Evolutionary conservation across 2,797 vertebrate genomes (phyloP).

Genomic region (Amazonetta brasiliensis): DNA sequence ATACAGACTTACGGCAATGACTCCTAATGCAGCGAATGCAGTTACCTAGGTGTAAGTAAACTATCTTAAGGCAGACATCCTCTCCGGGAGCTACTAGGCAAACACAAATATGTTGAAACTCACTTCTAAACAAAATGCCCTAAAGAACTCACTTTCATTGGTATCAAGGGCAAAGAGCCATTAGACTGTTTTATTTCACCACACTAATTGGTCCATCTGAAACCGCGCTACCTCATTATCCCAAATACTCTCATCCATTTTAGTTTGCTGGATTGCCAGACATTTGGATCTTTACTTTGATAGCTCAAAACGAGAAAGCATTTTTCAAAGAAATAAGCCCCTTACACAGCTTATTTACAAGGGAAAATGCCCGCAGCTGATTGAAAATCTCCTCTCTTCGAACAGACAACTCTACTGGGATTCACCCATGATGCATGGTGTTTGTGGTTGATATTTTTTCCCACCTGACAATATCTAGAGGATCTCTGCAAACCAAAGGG

Average conservation of each 20-base stretch:
- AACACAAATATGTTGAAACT: neutral
- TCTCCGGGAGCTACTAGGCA: neutral
- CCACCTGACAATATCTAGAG: no score
- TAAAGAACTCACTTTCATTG: neutral
- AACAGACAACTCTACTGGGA: neutral
- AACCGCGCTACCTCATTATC: neutral
- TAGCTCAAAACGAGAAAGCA: neutral
- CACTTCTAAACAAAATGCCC: neutral
- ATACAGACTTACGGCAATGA: neutral
- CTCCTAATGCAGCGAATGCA: neutral
- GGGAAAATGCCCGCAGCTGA: neutral
- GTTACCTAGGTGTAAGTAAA: neutral
- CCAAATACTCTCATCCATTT: neutral
- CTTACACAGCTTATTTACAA: neutral
- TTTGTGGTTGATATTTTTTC: neutral
- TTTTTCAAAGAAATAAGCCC: neutral
- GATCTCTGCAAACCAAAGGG: neutral
- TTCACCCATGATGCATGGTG: neutral
- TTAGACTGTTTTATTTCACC: neutral
- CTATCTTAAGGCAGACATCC: neutral
- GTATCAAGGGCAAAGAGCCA: neutral
- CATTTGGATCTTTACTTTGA: neutral
- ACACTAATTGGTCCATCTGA: neutral
- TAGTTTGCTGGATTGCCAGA: neutral
- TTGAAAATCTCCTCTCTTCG: neutral